These are phyloP conservation scores for Drosophila borborema DNA, from an alignment of 2,888 invertebrate species.

Conservation along the genomic window DNA sequence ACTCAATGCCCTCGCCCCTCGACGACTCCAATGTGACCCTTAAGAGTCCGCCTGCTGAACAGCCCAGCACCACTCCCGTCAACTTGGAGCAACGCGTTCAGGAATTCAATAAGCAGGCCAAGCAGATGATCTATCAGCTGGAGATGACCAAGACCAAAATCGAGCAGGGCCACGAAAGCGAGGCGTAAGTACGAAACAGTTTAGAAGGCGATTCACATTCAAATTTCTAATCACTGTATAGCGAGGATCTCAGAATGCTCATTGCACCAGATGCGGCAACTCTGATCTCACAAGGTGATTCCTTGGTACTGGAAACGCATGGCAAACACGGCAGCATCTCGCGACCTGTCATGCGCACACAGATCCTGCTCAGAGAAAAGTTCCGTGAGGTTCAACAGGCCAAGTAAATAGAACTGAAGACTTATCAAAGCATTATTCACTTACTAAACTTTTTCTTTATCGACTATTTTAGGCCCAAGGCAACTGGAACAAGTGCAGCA, in stretches of 20 bases:
- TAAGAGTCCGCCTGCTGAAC: slow-evolving; percentile 68
- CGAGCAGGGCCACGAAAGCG: slow-evolving; percentile 80
- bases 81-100: slow-evolving; percentile 83
- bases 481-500: slow-evolving; percentile 37
- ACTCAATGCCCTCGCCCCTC: slow-evolving; percentile 73
- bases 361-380: slow-evolving; percentile 84
- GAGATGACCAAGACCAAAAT: slow-evolving; percentile 83
- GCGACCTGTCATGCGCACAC: slow-evolving; percentile 84
- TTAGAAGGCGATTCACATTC: neutral
- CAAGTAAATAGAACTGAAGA: slow-evolving; percentile 63
- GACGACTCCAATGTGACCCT: slow-evolving; percentile 80
- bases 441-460: neutral
- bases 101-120: slow-evolving; percentile 84
- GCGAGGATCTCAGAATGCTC: slow-evolving; percentile 83
- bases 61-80: slow-evolving; percentile 29
- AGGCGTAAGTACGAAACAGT: slow-evolving; percentile 68
- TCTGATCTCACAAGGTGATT: slow-evolving; percentile 91
- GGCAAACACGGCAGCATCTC: slow-evolving; percentile 84
- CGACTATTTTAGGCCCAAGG: slow-evolving; percentile 65
- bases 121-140: slow-evolving; percentile 84
- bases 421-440: neutral
- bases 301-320: slow-evolving; percentile 90
- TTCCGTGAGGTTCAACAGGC: slow-evolving; percentile 85
- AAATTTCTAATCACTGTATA: slow-evolving; percentile 28
- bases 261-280: slow-evolving; percentile 92